phyloP scores from a whole-genome alignment of 2,113 vertebrate species.

The Macrotis lagotis region DNA sequence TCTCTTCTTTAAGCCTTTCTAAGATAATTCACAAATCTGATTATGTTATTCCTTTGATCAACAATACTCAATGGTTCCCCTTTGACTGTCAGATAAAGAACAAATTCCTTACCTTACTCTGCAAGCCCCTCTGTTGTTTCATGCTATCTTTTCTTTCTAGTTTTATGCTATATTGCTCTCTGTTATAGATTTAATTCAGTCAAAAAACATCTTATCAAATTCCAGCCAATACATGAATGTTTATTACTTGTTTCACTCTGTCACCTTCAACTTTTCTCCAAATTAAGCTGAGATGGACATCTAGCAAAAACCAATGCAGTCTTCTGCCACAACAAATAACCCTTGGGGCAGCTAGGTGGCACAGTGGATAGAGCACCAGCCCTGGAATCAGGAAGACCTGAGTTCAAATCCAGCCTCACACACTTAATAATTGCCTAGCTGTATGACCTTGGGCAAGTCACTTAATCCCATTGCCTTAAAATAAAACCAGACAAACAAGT shows the following conservation, averaged over 20 bases:
- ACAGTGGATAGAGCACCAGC: no score
- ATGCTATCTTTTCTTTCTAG: neutral
- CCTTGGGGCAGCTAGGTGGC: no score
- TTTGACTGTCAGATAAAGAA: neutral
- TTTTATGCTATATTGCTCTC: neutral
- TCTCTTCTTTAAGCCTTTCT: neutral
- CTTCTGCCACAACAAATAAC: constrained; percentile 8
- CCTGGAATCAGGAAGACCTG: no score
- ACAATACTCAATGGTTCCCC: neutral
- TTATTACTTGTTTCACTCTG: neutral
- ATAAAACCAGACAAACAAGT: no score
- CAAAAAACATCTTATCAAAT: neutral
- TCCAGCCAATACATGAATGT: neutral
- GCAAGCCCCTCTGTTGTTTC: neutral
- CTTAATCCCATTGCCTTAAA: no score
- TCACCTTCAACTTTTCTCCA: neutral
- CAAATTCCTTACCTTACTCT: neutral
- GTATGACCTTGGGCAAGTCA: no score
- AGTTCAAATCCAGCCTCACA: no score
- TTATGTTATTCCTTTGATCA: neutral
- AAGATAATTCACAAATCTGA: neutral
- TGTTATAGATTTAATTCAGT: neutral
- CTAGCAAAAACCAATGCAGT: neutral
- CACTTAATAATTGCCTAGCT: no score
- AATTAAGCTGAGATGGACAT: neutral